phyloP scores from a whole-genome alignment of 92 coral and sea anemone genomes.

The Siderastrea radians region DNA sequence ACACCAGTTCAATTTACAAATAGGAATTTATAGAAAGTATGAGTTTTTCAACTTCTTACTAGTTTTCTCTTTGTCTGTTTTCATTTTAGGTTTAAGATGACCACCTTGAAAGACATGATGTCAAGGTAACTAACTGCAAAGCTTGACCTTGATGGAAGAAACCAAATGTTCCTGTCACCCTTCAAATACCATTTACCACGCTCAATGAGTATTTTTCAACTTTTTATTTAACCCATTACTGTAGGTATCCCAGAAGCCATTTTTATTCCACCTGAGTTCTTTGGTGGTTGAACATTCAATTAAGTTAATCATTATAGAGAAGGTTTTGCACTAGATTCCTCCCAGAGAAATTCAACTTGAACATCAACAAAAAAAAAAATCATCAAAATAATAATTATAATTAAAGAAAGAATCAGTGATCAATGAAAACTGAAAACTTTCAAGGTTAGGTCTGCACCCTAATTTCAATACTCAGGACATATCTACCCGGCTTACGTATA shows the following conservation, averaged over 20 bases:
- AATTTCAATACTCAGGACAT: slow-evolving; percentile 12
- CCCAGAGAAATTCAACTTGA: too few relatives aligned
- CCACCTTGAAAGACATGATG: not conserved
- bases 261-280: too few relatives aligned
- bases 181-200: not conserved
- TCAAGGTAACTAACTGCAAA: not conserved
- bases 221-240: too few relatives aligned
- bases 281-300: too few relatives aligned
- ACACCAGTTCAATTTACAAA: too few relatives aligned
- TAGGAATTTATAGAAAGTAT: too few relatives aligned
- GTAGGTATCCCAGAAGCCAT: too few relatives aligned
- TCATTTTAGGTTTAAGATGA: not conserved
- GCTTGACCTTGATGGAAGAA: not conserved
- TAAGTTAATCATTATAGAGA: too few relatives aligned
- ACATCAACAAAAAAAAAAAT: too few relatives aligned
- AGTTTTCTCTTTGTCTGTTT: not conserved
- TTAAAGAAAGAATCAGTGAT: not conserved
- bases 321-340: too few relatives aligned
- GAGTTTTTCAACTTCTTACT: too few relatives aligned
- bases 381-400: too few relatives aligned
- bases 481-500: slow-evolving; percentile 25
- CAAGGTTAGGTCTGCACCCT: not conserved
- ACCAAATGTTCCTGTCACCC: not conserved
- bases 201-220: not conserved
- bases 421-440: not conserved